phyloP scores from a whole-genome alignment of 2,888 invertebrate species.

The Cyrtodaria siliqua region DNA sequence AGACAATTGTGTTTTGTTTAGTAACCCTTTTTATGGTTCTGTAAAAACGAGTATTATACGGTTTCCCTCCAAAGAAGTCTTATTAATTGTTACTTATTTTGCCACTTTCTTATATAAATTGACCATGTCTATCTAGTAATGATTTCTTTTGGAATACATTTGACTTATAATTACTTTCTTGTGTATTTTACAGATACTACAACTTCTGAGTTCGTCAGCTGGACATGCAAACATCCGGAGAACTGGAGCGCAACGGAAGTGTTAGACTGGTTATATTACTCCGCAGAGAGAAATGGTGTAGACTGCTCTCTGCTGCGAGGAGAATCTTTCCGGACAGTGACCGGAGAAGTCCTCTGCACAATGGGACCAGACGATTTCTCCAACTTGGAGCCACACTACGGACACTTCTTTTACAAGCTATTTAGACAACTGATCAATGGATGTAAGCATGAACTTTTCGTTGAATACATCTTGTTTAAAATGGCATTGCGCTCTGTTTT shows the following conservation, averaged over 20 bases:
- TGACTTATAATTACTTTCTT: too few species aligned
- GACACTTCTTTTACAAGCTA: slow-evolving; percentile 68
- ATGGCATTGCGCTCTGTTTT: too few species aligned
- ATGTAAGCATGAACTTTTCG: slow-evolving; percentile 59
- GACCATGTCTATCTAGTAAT: too few species aligned
- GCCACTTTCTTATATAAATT: too few species aligned
- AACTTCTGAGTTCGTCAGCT: slow-evolving; percentile 62
- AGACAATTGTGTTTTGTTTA: too few species aligned
- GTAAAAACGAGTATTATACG: too few species aligned
- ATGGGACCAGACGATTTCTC: slow-evolving; percentile 72
- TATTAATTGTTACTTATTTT: too few species aligned
- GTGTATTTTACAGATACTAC: slow-evolving; percentile 43
- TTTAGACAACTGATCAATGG: slow-evolving; percentile 69
- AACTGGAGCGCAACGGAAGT: slow-evolving; percentile 76
- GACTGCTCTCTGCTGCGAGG: slow-evolving; percentile 73
- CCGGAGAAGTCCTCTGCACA: slow-evolving; percentile 71
- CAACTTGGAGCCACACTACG: slow-evolving; percentile 69
- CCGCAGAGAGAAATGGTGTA: slow-evolving; percentile 67
- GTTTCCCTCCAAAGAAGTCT: too few species aligned
- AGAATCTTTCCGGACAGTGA: slow-evolving; percentile 73
- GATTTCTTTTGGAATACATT: too few species aligned
- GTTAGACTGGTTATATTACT: slow-evolving; percentile 78
- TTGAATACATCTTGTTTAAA: too few species aligned
- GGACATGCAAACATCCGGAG: slow-evolving; percentile 77
- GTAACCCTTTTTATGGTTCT: too few species aligned